Evolutionary conservation across 1,140 invertebrate species (phyloP).

Genomic region (Euwallacea fornicatus): DNA sequence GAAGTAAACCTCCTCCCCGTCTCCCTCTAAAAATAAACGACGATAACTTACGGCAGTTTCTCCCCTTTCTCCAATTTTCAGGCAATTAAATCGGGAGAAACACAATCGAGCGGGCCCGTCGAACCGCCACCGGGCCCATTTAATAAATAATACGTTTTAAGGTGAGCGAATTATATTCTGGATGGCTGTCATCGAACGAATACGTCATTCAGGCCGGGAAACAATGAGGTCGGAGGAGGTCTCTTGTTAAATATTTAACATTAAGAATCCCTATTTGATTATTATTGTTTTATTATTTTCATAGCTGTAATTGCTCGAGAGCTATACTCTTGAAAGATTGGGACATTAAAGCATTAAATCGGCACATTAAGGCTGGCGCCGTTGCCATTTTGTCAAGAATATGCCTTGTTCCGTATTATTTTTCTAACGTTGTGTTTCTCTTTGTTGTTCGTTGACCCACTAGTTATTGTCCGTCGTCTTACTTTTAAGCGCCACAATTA

Average conservation of each 20-base stretch:
- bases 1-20: neutral
- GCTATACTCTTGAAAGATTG: too few species aligned
- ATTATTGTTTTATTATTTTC: neutral
- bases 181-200: constrained; percentile 25
- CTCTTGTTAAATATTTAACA: constrained; percentile 8
- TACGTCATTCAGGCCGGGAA: constrained; percentile 22
- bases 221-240: constrained; percentile 10
- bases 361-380: too few species aligned
- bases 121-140: constrained; percentile 22
- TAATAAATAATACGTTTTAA: constrained; percentile 32
- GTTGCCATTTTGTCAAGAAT: too few species aligned
- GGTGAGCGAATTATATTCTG: constrained; percentile 28
- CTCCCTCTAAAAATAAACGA: constrained; percentile 19
- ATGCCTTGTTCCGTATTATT: neutral
- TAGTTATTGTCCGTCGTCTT: neutral
- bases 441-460: neutral
- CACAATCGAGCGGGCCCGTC: constrained; percentile 24
- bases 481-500: neutral
- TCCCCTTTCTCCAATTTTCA: constrained; percentile 31
- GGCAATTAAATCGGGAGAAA: constrained; percentile 25
- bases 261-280: neutral
- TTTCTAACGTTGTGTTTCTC: neutral
- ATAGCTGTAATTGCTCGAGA: too few species aligned
- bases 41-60: constrained; percentile 22
- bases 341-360: too few species aligned